These are phyloP conservation scores for Echinops telfairi DNA, from an alignment of 2,113 vertebrate genomes.

Conservation along the genomic window DNA sequence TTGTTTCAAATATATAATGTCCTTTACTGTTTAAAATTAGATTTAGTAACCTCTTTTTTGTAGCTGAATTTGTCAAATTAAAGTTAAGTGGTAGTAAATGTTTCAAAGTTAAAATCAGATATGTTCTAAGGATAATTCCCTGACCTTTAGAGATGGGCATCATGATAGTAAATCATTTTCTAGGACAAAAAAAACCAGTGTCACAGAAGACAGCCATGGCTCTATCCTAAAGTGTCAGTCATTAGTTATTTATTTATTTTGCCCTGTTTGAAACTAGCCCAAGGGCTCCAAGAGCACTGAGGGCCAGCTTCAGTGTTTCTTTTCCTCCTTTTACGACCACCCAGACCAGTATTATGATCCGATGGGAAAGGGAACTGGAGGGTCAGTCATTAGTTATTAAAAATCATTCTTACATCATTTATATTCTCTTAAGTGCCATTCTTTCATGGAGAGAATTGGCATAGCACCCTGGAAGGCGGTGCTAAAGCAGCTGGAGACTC, in stretches of 20 bases:
- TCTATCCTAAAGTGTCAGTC: not conserved
- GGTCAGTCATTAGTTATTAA: constrained; percentile 62
- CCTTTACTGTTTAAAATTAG: constrained; percentile 27
- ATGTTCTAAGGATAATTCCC: not conserved
- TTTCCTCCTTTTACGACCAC: constrained; percentile 81
- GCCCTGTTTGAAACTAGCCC: constrained; percentile 69
- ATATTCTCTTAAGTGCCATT: not conserved
- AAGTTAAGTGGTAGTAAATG: not conserved
- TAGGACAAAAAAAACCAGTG: not conserved
- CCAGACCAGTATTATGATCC: constrained; percentile 73
- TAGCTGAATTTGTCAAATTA: constrained; percentile 38
- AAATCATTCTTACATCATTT: constrained; percentile 20
- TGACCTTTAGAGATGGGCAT: not conserved
- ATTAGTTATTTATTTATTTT: no score
- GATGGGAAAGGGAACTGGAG: constrained; percentile 83
- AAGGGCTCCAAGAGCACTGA: not conserved
- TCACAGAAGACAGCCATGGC: constrained; percentile 7
- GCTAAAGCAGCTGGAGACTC: not conserved
- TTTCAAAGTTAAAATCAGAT: constrained; percentile 34
- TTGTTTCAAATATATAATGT: constrained; percentile 16
- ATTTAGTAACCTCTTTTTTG: not conserved
- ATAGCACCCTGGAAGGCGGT: not conserved
- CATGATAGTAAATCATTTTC: not conserved
- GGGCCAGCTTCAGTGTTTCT: constrained; percentile 49
- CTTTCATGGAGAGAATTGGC: not conserved